Evolutionary conservation across 2,113 vertebrate species (phyloP).

Genomic region (Lutjanus erythropterus): DNA sequence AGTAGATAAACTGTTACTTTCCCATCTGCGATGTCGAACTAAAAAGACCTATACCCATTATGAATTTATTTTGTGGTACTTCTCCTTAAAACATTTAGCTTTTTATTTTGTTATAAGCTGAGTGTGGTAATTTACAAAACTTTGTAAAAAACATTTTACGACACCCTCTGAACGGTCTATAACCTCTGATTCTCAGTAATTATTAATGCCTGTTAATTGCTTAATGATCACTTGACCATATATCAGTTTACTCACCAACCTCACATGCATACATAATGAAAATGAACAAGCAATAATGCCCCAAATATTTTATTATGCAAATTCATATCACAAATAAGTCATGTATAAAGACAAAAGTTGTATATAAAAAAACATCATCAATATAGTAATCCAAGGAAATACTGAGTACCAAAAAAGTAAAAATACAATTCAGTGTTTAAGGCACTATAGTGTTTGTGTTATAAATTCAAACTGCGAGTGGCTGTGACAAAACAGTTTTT

Average conservation of each 20-base stretch:
- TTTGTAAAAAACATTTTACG: too few relatives aligned
- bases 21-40: too few relatives aligned
- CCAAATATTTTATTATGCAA: constrained; percentile 22
- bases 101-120: too few relatives aligned
- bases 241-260: background rate
- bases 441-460: constrained; percentile 1
- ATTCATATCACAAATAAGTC: constrained; percentile 4
- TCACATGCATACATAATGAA: background rate
- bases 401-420: background rate
- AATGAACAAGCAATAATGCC: background rate
- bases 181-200: background rate
- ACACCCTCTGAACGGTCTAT: too few relatives aligned
- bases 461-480: constrained; percentile 8
- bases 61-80: too few relatives aligned
- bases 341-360: constrained; percentile 1
- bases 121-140: too few relatives aligned
- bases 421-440: background rate
- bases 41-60: too few relatives aligned
- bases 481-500: background rate
- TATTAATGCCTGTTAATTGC: background rate
- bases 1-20: too few relatives aligned
- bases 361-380: background rate
- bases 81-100: too few relatives aligned
- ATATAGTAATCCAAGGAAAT: constrained; percentile 10
- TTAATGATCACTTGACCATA: background rate